Evolutionary conservation across 2,113 vertebrate genomes (phyloP), one percentile per base, ranked within the genome.

Genomic region (Penelope pileata): DNA sequence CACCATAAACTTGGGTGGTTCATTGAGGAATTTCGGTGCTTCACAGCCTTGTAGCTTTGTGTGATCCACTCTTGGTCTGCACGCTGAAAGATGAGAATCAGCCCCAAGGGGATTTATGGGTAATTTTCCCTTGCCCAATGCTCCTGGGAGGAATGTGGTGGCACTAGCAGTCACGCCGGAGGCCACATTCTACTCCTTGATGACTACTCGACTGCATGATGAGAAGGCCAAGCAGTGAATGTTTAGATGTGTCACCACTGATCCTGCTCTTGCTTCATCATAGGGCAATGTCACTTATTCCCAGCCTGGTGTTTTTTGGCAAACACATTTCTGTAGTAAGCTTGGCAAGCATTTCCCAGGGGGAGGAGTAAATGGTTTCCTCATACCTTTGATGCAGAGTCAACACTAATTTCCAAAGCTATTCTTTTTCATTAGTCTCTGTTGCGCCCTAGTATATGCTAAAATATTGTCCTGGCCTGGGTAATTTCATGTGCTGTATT

Each of bases 11-110:
- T 18, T 94, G 86, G 92, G 94, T 94, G 92, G 95, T 54, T 96
- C 90, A 56, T 83, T 94, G 91, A 92, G 72, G 95, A 96, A 95
- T 93, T 92, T 86, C 94, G 88, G 94, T 14, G 42, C 56, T 93
- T 75, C 5, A 0, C 26, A 86, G 74, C 10, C 3, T 64, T 3
- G 12, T 60, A 85, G 45, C 29, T 63, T 87, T 11, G 0, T 84
- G 74, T 23, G 47, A 90, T 47, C 79, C 0, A 0, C 82, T 90
- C 51, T 90, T 78, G 23, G 34, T 83, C 68, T 16, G 2, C 70
- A 76, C 0, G 1, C 54, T 88, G 75, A 85, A 88, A 91, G 90
- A 95, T 93, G 91, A 95, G 82, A 92, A 88, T 90, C 79, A 70
- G 54, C 75, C 95, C 3, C 3, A 47, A 64, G 84, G 95, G 50